phyloP scores from a whole-genome alignment of 2,113 vertebrate species.

The Grantiella picta region DNA sequence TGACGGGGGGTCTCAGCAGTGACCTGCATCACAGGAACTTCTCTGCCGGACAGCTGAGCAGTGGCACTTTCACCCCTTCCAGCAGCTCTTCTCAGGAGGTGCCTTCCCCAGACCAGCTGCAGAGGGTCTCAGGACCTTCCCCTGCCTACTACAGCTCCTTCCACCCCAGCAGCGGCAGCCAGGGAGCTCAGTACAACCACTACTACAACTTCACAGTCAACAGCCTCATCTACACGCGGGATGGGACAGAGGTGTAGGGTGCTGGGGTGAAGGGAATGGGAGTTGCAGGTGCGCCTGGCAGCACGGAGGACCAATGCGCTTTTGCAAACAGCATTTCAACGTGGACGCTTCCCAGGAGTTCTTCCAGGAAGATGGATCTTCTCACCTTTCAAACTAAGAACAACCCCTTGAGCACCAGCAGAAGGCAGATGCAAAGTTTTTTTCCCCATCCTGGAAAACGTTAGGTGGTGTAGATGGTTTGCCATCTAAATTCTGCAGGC shows the following conservation, averaged over 20 bases:
- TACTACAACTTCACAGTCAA: constrained; percentile 93
- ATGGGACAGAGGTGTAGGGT: constrained; percentile 88
- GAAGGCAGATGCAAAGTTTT: constrained; percentile 7
- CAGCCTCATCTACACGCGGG: constrained; percentile 91
- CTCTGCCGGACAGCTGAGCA: constrained; percentile 63
- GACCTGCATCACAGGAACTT: constrained; percentile 77
- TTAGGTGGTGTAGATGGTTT: background rate
- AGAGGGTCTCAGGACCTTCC: constrained; percentile 55
- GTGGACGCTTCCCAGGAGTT: constrained; percentile 1
- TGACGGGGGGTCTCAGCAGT: constrained; percentile 59
- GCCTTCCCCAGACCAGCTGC: constrained; percentile 57
- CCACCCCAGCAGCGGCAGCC: constrained; percentile 73
- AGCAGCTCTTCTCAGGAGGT: constrained; percentile 60
- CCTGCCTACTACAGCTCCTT: constrained; percentile 88
- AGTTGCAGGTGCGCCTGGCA: background rate
- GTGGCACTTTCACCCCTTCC: constrained; percentile 63
- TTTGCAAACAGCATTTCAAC: constrained; percentile 44
- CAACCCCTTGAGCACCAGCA: background rate
- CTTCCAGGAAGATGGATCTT: background rate
- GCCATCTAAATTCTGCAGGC: background rate
- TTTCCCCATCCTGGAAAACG: background rate
- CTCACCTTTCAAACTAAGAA: background rate
- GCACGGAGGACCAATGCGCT: background rate
- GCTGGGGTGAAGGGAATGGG: background rate
- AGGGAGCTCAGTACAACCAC: constrained; percentile 83